Conservation (phyloP, 2,888 invertebrate genomes). For the Drosophila neutralis region DNA sequence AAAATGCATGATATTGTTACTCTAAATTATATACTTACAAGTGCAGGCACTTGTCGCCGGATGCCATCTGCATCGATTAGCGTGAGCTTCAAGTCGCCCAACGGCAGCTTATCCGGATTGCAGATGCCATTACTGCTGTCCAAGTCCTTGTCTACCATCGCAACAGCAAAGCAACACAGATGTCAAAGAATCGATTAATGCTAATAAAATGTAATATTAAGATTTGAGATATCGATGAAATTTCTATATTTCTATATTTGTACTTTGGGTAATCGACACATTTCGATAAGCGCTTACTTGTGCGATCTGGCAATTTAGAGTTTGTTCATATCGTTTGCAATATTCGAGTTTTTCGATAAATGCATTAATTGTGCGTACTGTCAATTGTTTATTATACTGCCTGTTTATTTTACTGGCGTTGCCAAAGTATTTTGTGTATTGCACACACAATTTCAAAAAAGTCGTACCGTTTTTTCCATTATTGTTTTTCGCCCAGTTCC, state of each 20-base stretch:
- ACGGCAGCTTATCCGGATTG: slow-evolving; percentile 56
- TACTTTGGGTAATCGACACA: neutral
- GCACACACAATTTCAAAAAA: neutral
- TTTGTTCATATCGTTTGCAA: neutral
- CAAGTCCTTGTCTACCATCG: slow-evolving; percentile 29
- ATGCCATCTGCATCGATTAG: slow-evolving; percentile 85
- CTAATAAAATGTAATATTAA: neutral
- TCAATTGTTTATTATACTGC: neutral
- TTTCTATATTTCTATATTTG: neutral
- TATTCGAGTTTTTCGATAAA: neutral
- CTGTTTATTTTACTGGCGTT: neutral
- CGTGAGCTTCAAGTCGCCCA: slow-evolving; percentile 52
- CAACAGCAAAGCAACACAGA: slow-evolving; percentile 7
- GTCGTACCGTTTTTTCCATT: neutral
- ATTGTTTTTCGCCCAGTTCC: neutral
- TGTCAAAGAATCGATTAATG: neutral
- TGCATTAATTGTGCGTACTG: neutral
- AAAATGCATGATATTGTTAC: neutral
- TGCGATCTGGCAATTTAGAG: too few species aligned
- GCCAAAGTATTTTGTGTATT: neutral
- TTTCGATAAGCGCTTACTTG: neutral
- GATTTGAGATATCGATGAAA: neutral
- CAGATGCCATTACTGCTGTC: slow-evolving; percentile 41
- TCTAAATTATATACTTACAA: slow-evolving; percentile 86
- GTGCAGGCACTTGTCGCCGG: slow-evolving; percentile 86